phyloP scores from a whole-genome alignment of 2,113 vertebrate genomes.

The Rhynchomys soricoides region DNA sequence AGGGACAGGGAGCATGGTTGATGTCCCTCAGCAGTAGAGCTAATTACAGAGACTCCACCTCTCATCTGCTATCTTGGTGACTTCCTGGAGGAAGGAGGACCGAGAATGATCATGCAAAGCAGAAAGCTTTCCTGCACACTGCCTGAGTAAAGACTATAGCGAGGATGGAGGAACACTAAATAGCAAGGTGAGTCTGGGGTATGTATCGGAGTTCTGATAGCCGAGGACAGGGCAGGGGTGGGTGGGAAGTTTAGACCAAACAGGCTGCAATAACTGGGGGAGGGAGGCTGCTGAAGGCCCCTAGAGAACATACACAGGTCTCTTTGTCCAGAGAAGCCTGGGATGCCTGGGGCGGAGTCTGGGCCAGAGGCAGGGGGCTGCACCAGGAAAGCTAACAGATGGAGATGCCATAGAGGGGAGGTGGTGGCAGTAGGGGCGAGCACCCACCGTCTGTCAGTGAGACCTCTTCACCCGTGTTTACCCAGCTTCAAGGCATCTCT shows the following conservation, averaged over 20 bases:
- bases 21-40: neutral
- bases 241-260: neutral
- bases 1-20: neutral
- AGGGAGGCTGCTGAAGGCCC: neutral
- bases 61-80: constrained; percentile 22
- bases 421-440: neutral
- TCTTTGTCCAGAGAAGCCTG: constrained; percentile 66
- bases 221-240: neutral
- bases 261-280: neutral
- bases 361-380: constrained; percentile 54
- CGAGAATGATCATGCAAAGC: neutral
- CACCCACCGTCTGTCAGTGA: constrained; percentile 62
- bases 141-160: neutral
- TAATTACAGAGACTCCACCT: neutral
- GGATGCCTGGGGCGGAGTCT: constrained; percentile 54
- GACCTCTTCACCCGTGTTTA: constrained; percentile 71
- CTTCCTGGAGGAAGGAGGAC: constrained; percentile 45
- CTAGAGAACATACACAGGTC: constrained; percentile 59
- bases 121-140: neutral
- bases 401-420: constrained; percentile 56
- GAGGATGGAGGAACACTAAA: neutral
- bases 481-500: constrained; percentile 36
- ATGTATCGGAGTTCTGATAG: neutral
- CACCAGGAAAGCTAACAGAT: constrained; percentile 70
- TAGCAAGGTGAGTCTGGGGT: neutral